Conservation (phyloP, 2,888 invertebrate genomes). For the Andrena bicolor region DNA sequence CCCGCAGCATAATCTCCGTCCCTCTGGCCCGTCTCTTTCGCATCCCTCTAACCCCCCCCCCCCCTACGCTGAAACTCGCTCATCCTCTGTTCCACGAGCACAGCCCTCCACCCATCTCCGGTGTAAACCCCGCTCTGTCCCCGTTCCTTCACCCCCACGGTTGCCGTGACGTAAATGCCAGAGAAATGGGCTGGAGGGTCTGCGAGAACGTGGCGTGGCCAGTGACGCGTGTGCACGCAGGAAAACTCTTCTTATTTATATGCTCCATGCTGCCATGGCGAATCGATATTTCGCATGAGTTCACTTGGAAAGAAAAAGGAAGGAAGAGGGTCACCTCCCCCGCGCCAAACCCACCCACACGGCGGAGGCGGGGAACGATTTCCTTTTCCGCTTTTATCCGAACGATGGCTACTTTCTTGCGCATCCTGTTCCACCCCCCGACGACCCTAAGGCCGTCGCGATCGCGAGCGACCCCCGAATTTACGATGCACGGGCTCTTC, state of each 20-base stretch:
- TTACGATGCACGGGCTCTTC: too few relatives aligned
- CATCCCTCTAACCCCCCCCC: constrained; percentile 53
- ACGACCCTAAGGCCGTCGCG: background rate
- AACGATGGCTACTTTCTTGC: constrained; percentile 59
- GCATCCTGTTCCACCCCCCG: constrained; percentile 41
- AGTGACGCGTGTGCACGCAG: constrained; percentile 84
- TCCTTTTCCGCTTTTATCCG: constrained; percentile 58
- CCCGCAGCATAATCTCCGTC: constrained; percentile 81
- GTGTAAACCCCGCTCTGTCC: constrained; percentile 60
- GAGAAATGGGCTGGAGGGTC: constrained; percentile 74
- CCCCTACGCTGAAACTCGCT: constrained; percentile 62
- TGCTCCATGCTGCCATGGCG: constrained; percentile 78
- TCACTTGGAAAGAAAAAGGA: constrained; percentile 66
- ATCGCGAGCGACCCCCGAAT: too few relatives aligned
- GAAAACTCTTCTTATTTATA: constrained; percentile 84
- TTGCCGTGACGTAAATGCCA: constrained; percentile 79
- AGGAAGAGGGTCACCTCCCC: constrained; percentile 52
- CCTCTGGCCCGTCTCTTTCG: constrained; percentile 67
- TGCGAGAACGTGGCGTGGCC: constrained; percentile 78
- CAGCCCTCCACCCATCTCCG: constrained; percentile 73
- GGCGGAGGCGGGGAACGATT: constrained; percentile 43
- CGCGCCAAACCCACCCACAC: background rate
- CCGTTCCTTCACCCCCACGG: background rate
- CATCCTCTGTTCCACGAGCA: constrained; percentile 65
- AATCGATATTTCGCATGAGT: constrained; percentile 82